Evolutionary conservation across 2,797 vertebrate species (phyloP).

Genomic region (Helicolenus hilgendorfi): DNA sequence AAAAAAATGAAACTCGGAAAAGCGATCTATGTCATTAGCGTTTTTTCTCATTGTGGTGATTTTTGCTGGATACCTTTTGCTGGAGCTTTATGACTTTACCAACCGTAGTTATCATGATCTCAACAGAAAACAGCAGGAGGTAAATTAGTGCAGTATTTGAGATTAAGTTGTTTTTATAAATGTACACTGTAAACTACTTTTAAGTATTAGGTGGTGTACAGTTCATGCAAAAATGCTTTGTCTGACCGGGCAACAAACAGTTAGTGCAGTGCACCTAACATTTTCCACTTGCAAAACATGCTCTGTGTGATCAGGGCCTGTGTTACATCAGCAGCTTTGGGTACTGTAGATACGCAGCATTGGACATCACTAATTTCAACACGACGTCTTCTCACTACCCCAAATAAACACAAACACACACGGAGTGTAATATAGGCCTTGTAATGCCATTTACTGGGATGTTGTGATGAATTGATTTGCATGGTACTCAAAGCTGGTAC

Average conservation of each 20-base stretch:
- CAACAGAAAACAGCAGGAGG: no score
- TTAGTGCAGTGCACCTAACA: background rate
- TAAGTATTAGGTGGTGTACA: no score
- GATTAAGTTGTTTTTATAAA: no score
- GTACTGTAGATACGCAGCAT: background rate
- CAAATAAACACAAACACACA: background rate
- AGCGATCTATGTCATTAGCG: no score
- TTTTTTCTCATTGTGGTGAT: no score
- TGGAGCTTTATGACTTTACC: no score
- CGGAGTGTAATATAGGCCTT: background rate
- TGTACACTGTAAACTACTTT: no score
- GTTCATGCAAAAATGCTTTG: no score
- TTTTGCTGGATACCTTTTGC: no score
- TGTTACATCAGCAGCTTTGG: background rate
- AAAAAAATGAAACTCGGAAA: no score
- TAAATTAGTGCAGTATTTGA: no score
- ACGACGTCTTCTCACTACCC: background rate
- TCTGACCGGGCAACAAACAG: background rate
- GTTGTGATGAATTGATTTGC: constrained; percentile 17
- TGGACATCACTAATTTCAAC: background rate
- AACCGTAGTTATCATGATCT: no score
- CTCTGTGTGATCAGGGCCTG: background rate
- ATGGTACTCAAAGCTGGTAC: background rate
- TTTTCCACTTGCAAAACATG: background rate
- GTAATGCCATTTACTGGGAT: constrained; percentile 4